Evolutionary conservation across 2,888 invertebrate genomes (phyloP), one percentile per base, ranked within the genome.

Genomic region (Phyllotreta striolata): DNA sequence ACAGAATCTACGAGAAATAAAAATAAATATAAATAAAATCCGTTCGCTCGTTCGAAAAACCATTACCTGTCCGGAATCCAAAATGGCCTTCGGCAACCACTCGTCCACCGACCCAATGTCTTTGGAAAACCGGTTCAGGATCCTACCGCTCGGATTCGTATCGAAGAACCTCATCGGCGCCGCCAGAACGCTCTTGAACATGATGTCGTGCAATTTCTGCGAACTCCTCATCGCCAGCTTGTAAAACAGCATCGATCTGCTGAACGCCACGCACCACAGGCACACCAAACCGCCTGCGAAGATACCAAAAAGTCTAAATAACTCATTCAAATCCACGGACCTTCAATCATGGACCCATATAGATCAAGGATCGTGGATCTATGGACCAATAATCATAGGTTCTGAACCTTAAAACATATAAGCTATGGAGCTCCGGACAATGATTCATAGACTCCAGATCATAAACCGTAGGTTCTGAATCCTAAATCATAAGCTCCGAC

Each of bases 51-150:
- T 47, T 14, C n/a, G 38, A 38, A 9, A 2, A 2, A 9, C n/a
- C 46, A 54, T 24, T 54, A 78, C 78, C 76, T 88, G 88, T 12
- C 85, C 78, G 0, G 88, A 85, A 74, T 90, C 90, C 54, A 91
- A 77, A 49, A 87, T 80, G 34, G 86, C 86, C 66, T 88, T 87
- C 0, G 91, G 91, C 7, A 92, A 78, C 37, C 89, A 78, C 73
- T 92, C 92, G 72, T 92, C 92, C 76, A 93, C 87, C 0, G 89
- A 86, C 0, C 92, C 92, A 75, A 93, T 87, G 75, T 95, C 94
- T 77, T 93, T 94, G 0, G 93, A 90, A 75, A 95, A 93, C 68
- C 94, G 73, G 68, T 91, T 91, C 47, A 95, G 83, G 67, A 95
- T 91, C 57, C 91, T 85, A 39, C 91, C 91, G 71, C 89, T 87